Percentiles rank a stretch among this genome's conserved stretches.
Evolutionary conservation across 2,888 invertebrate genomes (phyloP).

Genomic region (Brachypalpus laphriformis): DNA sequence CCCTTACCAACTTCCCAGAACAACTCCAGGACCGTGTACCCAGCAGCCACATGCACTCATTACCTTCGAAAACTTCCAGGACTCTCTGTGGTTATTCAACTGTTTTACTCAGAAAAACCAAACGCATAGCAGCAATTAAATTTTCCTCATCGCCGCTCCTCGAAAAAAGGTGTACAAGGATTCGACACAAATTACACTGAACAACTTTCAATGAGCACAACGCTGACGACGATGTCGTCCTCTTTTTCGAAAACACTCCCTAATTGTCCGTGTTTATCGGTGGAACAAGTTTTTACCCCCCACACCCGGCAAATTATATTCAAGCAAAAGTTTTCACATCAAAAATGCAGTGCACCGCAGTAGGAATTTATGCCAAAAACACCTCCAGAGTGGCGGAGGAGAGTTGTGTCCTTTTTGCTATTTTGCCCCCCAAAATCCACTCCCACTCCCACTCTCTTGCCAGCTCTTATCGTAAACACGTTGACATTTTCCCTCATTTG

Average conservation of each 20-base stretch:
- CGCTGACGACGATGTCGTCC: not conserved
- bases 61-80: not conserved
- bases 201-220: constrained; percentile 51
- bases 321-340: constrained; percentile 48
- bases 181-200: constrained; percentile 29
- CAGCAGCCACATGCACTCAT: not conserved
- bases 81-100: not conserved
- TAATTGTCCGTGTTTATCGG: constrained; percentile 67
- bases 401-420: not conserved
- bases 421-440: too few species aligned
- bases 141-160: constrained; percentile 7
- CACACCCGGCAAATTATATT: constrained; percentile 39
- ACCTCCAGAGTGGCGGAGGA: constrained; percentile 11
- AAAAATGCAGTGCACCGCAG: constrained; percentile 55
- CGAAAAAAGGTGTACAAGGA: constrained; percentile 22
- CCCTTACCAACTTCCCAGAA: too few species aligned
- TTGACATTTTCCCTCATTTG: constrained; percentile 41
- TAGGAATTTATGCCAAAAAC: constrained; percentile 35
- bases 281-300: constrained; percentile 44
- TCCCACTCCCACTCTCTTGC: not conserved
- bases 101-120: not conserved
- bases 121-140: constrained; percentile 52
- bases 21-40: too few species aligned
- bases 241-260: constrained; percentile 25
- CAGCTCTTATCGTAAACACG: constrained; percentile 43